Percentiles rank a stretch among this genome's conserved stretches.
Evolutionary conservation across 2,888 invertebrate genomes (phyloP).

Genomic region (Phrixothrix hirtus): DNA sequence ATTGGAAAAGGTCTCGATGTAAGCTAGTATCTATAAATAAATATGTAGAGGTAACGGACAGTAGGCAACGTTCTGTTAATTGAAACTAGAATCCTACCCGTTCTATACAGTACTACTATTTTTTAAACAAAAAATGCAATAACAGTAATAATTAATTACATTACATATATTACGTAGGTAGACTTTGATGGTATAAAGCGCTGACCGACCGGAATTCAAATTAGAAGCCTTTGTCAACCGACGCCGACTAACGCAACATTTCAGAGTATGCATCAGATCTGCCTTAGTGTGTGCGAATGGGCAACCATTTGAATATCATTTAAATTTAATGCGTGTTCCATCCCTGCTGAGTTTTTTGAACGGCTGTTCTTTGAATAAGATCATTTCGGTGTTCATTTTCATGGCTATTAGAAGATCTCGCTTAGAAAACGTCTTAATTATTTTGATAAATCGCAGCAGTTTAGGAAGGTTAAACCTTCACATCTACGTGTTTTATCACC

Average conservation of each 20-base stretch:
- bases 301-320: slow-evolving; percentile 40
- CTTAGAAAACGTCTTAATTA: slow-evolving; percentile 33
- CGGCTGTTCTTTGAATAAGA: slow-evolving; percentile 20
- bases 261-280: slow-evolving; percentile 22
- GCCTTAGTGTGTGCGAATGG: slow-evolving; percentile 29
- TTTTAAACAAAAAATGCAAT: too few relatives aligned
- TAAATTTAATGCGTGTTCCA: slow-evolving; percentile 36
- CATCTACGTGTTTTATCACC: slow-evolving; percentile 26
- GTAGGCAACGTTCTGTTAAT: too few relatives aligned
- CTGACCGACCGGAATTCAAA: slow-evolving; percentile 35
- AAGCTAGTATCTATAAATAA: slow-evolving; percentile 12
- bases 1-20: slow-evolving; percentile 40
- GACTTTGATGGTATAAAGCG: slow-evolving; percentile 16
- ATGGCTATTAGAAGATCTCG: slow-evolving; percentile 22
- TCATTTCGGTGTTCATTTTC: slow-evolving; percentile 20
- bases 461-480: slow-evolving; percentile 27
- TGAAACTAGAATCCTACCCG: too few relatives aligned
- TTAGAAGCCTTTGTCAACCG: slow-evolving; percentile 32
- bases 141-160: slow-evolving; percentile 19
- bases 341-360: slow-evolving; percentile 26
- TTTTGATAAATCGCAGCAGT: slow-evolving; percentile 35
- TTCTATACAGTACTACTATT: too few relatives aligned
- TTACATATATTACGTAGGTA: slow-evolving; percentile 16
- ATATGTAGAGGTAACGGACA: too few relatives aligned
- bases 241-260: slow-evolving; percentile 13